Evolutionary conservation across 2,113 vertebrate species (phyloP).

Genomic region (Ictalurus punctatus): DNA sequence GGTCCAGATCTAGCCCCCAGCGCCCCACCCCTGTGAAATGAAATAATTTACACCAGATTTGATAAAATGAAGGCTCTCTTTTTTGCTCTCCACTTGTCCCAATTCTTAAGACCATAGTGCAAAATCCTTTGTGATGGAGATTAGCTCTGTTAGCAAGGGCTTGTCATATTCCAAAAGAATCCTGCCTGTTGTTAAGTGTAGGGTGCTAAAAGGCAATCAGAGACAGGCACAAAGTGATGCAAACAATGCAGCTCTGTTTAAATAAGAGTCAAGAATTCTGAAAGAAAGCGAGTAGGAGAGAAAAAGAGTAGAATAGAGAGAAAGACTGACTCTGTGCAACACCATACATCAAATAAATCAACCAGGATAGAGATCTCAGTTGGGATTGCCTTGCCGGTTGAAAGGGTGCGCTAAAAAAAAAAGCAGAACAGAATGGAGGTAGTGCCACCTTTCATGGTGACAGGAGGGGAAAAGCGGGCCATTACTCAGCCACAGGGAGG

Average conservation of each 20-base stretch:
- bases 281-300: neutral
- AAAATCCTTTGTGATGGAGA: neutral
- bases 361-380: conserved; percentile 77
- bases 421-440: conserved; percentile 66
- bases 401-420: conserved; percentile 71
- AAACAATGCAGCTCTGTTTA: neutral
- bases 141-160: too few relatives aligned
- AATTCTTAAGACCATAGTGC: conserved; percentile 36
- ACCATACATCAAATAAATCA: conserved; percentile 74
- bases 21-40: conserved; percentile 21
- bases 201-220: conserved; percentile 4
- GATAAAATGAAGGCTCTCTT: conserved; percentile 34
- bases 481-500: conserved; percentile 71
- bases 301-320: neutral
- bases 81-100: neutral
- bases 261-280: conserved; percentile 1
- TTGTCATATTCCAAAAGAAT: neutral
- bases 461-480: conserved; percentile 71
- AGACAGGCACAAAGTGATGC: neutral
- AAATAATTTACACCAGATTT: conserved; percentile 56
- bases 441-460: conserved; percentile 74
- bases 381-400: conserved; percentile 72
- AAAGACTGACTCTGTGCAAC: conserved; percentile 39
- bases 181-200: neutral
- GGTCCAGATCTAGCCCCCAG: conserved; percentile 41